A percentile compares a stretch with the other conserved stretches of the same genome.
These are phyloP conservation scores for Cheilosia pagana DNA, from an alignment of 2,888 invertebrate genomes.

Conservation along the genomic window DNA sequence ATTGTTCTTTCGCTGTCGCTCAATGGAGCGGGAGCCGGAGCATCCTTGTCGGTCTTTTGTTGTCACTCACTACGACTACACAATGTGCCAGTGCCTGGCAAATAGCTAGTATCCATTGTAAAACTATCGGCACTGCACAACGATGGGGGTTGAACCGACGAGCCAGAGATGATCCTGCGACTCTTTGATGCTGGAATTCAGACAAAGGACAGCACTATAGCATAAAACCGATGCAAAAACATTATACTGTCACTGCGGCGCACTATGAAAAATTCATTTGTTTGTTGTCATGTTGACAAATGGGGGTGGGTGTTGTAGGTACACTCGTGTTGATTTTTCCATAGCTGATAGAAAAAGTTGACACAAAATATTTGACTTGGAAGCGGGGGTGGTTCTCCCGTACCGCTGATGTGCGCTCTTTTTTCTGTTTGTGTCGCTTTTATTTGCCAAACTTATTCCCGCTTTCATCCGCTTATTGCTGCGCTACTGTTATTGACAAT, in stretches of 20 bases:
- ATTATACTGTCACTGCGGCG: slow-evolving; percentile 52
- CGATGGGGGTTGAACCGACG: slow-evolving; percentile 14
- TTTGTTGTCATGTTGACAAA: slow-evolving; percentile 68
- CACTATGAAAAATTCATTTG: slow-evolving; percentile 73
- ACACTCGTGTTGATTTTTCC: slow-evolving; percentile 55
- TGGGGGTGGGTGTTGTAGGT: not conserved
- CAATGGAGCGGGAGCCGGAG: slow-evolving; percentile 52
- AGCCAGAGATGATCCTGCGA: slow-evolving; percentile 51
- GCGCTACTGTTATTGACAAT: slow-evolving; percentile 50
- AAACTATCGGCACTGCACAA: slow-evolving; percentile 62
- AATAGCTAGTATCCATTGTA: slow-evolving; percentile 69
- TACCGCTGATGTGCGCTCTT: slow-evolving; percentile 7
- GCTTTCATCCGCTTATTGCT: slow-evolving; percentile 58
- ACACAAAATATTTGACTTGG: slow-evolving; percentile 73
- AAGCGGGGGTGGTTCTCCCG: slow-evolving; percentile 22
- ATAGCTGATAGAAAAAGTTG: slow-evolving; percentile 59
- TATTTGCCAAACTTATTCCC: slow-evolving; percentile 60
- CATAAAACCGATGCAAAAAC: slow-evolving; percentile 61
- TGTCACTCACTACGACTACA: slow-evolving; percentile 59
- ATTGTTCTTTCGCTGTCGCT: slow-evolving; percentile 59
- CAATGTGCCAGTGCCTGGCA: slow-evolving; percentile 41
- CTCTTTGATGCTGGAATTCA: slow-evolving; percentile 51
- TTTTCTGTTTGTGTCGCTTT: slow-evolving; percentile 13
- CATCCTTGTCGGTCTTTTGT: slow-evolving; percentile 61
- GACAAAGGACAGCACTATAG: slow-evolving; percentile 62